Evolutionary conservation across 1,140 invertebrate genomes (phyloP).

Genomic region (Lepidurus apus): DNA sequence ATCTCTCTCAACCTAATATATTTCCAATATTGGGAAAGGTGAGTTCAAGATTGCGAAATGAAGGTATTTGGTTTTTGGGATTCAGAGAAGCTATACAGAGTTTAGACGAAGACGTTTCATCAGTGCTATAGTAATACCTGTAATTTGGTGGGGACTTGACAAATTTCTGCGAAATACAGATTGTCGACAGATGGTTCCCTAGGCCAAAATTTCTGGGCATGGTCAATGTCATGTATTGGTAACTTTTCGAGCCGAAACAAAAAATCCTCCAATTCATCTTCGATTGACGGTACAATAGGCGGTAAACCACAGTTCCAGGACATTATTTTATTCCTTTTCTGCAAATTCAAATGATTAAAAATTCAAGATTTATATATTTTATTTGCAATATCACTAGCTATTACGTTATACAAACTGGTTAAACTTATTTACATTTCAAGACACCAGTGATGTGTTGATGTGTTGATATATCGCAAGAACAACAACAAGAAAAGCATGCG

Average conservation of each 20-base stretch:
- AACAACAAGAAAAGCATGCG: too few relatives aligned
- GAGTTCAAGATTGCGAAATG: neutral
- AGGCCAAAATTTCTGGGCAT: constrained; percentile 54
- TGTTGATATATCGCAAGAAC: too few relatives aligned
- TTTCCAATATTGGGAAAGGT: neutral
- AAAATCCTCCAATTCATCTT: constrained; percentile 53
- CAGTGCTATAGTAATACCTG: constrained; percentile 44
- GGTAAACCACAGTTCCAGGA: constrained; percentile 48
- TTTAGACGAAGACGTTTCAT: constrained; percentile 4
- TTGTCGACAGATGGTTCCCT: constrained; percentile 48
- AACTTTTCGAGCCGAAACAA: constrained; percentile 56
- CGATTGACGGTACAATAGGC: constrained; percentile 53
- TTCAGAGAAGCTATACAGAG: too few relatives aligned
- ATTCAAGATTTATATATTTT: too few relatives aligned
- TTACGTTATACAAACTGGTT: too few relatives aligned
- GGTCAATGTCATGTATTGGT: constrained; percentile 57
- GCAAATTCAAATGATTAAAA: too few relatives aligned
- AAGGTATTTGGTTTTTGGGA: neutral
- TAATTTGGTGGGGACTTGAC: constrained; percentile 49
- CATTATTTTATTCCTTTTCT: too few relatives aligned
- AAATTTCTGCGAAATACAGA: constrained; percentile 50
- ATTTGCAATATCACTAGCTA: too few relatives aligned
- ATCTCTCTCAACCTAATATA: constrained; percentile 58
- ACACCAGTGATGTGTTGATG: too few relatives aligned
- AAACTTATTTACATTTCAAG: too few relatives aligned